phyloP scores from a whole-genome alignment of 2,797 vertebrate species.

The Allobates femoralis region DNA sequence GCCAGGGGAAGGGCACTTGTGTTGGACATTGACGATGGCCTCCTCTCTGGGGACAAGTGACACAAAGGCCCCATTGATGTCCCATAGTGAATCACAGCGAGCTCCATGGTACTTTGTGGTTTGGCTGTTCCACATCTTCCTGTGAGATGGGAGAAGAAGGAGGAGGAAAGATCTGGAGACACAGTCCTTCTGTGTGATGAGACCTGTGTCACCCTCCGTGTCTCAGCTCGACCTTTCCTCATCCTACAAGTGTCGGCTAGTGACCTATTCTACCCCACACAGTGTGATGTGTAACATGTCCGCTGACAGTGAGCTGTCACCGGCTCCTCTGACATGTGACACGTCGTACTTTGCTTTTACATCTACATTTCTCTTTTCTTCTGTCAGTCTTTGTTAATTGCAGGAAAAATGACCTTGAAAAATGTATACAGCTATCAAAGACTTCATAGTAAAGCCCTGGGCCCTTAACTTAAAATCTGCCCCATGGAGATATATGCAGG shows the following conservation, averaged over 20 bases:
- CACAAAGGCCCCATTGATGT: slow-evolving; percentile 54
- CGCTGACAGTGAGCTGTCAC: not conserved
- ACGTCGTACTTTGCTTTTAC: not conserved
- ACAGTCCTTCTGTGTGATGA: slow-evolving; percentile 41
- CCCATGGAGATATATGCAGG: not conserved
- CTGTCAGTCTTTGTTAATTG: not conserved
- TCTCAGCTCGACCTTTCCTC: slow-evolving; percentile 31
- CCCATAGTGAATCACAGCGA: slow-evolving; percentile 35
- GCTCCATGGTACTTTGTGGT: slow-evolving; percentile 49
- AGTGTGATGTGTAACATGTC: not conserved
- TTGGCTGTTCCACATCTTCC: slow-evolving; percentile 54
- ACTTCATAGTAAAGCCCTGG: not conserved
- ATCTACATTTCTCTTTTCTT: not conserved
- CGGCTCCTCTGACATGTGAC: not conserved
- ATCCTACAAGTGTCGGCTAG: slow-evolving; percentile 5
- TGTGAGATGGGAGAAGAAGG: slow-evolving; percentile 47
- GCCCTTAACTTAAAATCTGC: not conserved
- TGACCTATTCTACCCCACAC: slow-evolving; percentile 7
- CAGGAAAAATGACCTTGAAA: not conserved
- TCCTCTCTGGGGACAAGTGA: slow-evolving; percentile 38
- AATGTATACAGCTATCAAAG: not conserved
- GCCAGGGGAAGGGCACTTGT: slow-evolving; percentile 25
- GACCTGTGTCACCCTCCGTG: slow-evolving; percentile 38
- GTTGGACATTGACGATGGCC: slow-evolving; percentile 6
- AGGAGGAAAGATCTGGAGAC: slow-evolving; percentile 29